These are phyloP conservation scores for Platerodrilus igneus DNA, from an alignment of 2,888 invertebrate species.

Conservation along the genomic window DNA sequence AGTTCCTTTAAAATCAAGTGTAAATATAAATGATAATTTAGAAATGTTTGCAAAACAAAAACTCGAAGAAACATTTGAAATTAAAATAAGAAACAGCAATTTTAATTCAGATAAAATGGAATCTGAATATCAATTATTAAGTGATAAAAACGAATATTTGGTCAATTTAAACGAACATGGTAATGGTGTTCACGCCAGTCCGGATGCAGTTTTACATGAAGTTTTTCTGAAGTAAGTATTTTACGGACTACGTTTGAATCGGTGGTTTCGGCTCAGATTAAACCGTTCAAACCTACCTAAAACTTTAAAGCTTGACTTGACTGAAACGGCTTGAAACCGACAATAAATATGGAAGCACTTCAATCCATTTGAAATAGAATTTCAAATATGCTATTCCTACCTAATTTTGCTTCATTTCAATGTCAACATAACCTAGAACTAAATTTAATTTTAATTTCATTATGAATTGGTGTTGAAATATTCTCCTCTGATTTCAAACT, in stretches of 20 bases:
- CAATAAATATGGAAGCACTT: too few species aligned
- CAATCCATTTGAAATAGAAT: too few species aligned
- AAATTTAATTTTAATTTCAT: too few species aligned
- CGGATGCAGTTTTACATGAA: conserved; percentile 41
- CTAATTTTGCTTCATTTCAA: too few species aligned
- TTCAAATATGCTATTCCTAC: too few species aligned
- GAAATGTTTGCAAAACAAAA: conserved; percentile 17
- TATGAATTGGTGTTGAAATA: too few species aligned
- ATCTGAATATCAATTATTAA: conserved; percentile 46
- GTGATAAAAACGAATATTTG: conserved; percentile 51
- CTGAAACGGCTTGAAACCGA: too few species aligned
- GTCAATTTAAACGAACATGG: conserved; percentile 42
- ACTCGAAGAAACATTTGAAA: conserved; percentile 41
- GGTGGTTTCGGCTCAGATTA: too few species aligned
- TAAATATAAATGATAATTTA: conserved; percentile 15
- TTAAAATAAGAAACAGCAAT: conserved; percentile 49
- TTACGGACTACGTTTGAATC: neutral
- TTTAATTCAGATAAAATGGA: conserved; percentile 50
- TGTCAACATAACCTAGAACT: too few species aligned
- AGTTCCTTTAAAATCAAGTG: conserved; percentile 44
- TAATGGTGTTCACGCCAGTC: conserved; percentile 40
- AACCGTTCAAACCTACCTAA: conserved; percentile 1
- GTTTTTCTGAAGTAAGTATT: conserved; percentile 46
- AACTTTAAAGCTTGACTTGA: too few species aligned
- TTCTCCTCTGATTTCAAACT: too few species aligned